Evolutionary conservation across 1,140 invertebrate species (phyloP).

Genomic region (Drosophila repleta): DNA sequence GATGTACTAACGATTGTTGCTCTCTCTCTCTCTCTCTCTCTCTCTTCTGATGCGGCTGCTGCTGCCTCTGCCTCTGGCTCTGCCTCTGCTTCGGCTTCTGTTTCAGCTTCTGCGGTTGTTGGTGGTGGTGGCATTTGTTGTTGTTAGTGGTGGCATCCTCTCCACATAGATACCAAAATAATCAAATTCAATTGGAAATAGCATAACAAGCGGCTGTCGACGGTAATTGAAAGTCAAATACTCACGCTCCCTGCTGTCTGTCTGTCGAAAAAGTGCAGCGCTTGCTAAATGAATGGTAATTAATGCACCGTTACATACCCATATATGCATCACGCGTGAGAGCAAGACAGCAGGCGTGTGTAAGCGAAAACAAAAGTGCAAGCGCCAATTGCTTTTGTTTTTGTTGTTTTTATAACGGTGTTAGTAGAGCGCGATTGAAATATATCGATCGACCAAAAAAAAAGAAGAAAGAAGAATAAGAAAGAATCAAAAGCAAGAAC

Average conservation of each 20-base stretch:
- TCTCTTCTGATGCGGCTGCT: constrained; percentile 19
- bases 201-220: constrained; percentile 4
- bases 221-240: constrained; percentile 6
- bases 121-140: constrained; percentile 21
- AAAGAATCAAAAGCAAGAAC: not conserved
- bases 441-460: constrained; percentile 40
- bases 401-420: constrained; percentile 9
- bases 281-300: constrained; percentile 40
- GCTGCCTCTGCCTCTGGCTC: constrained; percentile 9
- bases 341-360: constrained; percentile 24
- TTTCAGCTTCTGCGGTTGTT: constrained; percentile 16
- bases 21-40: too few species aligned
- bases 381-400: constrained; percentile 14
- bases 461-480: too few species aligned
- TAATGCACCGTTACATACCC: constrained; percentile 23
- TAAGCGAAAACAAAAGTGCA: constrained; percentile 32
- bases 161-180: constrained; percentile 33
- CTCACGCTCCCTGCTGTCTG: not conserved
- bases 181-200: constrained; percentile 44
- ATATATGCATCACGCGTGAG: not conserved
- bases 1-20: constrained; percentile 12
- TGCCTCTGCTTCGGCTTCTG: constrained; percentile 21
- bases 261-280: constrained; percentile 13
- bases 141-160: constrained; percentile 14
- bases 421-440: constrained; percentile 22